Percentiles rank a stretch among this genome's conserved stretches.
Conservation (phyloP, 2,888 invertebrate genomes). For the Fabriciana adippe region DNA sequence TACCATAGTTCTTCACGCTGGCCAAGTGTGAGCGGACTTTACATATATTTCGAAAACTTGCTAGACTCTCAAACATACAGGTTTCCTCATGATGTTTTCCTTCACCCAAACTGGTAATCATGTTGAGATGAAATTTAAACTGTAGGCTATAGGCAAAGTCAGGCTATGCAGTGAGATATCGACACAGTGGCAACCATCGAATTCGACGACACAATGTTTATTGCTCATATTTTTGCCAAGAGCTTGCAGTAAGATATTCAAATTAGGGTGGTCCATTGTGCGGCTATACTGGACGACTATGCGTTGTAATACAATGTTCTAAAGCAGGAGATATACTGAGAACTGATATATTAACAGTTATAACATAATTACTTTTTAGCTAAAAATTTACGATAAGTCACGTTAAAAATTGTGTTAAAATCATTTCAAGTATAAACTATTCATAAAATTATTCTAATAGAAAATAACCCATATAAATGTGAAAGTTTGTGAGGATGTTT, state of each 20-base stretch:
- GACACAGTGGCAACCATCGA: slow-evolving; percentile 43
- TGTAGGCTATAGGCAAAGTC: no score
- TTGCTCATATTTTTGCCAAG: slow-evolving; percentile 74
- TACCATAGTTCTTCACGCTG: no score
- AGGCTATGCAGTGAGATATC: background rate
- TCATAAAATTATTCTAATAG: no score
- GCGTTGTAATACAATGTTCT: slow-evolving; percentile 50
- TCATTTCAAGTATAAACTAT: no score
- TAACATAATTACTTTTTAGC: background rate
- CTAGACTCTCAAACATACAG: no score
- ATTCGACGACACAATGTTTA: slow-evolving; percentile 65
- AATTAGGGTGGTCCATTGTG: slow-evolving; percentile 76
- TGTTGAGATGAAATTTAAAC: background rate
- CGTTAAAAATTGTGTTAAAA: no score
- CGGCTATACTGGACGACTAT: slow-evolving; percentile 63
- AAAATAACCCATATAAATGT: no score
- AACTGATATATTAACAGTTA: background rate
- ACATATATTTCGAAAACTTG: no score
- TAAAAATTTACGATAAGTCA: background rate
- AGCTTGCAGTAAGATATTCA: slow-evolving; percentile 76
- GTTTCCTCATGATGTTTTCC: no score
- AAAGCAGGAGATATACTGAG: slow-evolving; percentile 45
- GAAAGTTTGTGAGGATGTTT: no score
- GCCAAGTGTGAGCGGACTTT: no score
- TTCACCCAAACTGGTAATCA: background rate